A percentile compares a stretch with the other conserved stretches of the same genome.
These are phyloP conservation scores for Miniopterus natalensis DNA, from an alignment of 2,113 vertebrate genomes.

Conservation along the genomic window DNA sequence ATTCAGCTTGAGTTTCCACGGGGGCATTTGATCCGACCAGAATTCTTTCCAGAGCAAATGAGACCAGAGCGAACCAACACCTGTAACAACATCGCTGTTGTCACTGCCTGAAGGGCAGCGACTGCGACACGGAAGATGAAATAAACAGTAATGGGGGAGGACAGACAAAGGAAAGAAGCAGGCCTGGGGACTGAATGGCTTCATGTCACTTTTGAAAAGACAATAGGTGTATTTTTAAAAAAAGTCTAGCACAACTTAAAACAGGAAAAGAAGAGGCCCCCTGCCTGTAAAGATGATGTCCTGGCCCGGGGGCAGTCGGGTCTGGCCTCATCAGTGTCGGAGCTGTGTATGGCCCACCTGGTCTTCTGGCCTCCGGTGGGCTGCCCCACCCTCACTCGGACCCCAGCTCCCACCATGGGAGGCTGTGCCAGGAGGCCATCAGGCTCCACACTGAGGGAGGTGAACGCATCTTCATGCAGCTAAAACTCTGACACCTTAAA, in stretches of 20 bases:
- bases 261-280: neutral
- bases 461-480: neutral
- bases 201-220: neutral
- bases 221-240: neutral
- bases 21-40: neutral
- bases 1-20: conserved; percentile 81
- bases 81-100: conserved; percentile 82
- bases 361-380: neutral
- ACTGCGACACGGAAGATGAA: conserved; percentile 63
- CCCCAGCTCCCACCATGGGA: too few relatives aligned
- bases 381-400: neutral
- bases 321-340: neutral
- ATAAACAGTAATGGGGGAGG: conserved; percentile 42
- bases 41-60: conserved; percentile 54
- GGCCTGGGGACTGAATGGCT: neutral
- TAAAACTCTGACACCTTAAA: neutral
- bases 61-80: conserved; percentile 34
- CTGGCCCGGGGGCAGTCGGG: rapidly evolving
- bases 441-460: neutral
- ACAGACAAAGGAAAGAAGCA: neutral
- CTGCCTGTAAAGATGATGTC: too few relatives aligned
- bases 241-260: neutral
- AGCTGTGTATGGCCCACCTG: neutral
- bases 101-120: conserved; percentile 53
- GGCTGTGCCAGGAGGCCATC: too few relatives aligned